These are phyloP conservation scores for Dysmachus trigonus DNA, from an alignment of 2,888 invertebrate genomes.

Conservation along the genomic window DNA sequence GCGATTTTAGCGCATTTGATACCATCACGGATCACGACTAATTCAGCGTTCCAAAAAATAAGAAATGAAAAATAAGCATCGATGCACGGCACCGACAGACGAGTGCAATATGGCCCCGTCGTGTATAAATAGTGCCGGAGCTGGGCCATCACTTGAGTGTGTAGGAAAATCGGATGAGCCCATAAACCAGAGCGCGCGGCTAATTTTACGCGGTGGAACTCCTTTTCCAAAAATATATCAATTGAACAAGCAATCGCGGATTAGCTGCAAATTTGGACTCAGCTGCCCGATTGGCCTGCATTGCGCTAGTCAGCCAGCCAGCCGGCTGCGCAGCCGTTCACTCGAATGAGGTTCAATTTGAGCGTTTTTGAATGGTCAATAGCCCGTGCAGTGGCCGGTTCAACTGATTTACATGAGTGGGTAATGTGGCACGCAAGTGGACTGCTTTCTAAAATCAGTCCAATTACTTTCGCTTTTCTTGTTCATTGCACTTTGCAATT, in stretches of 20 bases:
- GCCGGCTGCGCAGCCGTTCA: neutral
- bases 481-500: conserved; percentile 8
- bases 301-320: neutral
- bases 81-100: neutral
- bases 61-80: neutral
- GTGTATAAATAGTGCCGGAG: conserved; percentile 8
- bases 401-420: neutral
- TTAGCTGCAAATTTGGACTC: neutral
- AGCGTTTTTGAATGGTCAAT: neutral
- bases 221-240: conserved; percentile 20
- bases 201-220: neutral
- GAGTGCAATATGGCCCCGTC: neutral
- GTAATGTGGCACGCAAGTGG: neutral
- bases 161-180: neutral
- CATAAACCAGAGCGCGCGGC: neutral
- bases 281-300: neutral
- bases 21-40: conserved; percentile 11
- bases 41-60: neutral
- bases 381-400: neutral
- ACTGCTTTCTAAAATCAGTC: conserved; percentile 28
- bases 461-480: conserved; percentile 40
- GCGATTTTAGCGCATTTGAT: conserved; percentile 13
- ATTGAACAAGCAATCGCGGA: neutral
- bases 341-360: neutral
- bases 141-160: neutral